Conservation (phyloP, 64 coral and sea anemone species). For the Actinia equina region DNA sequence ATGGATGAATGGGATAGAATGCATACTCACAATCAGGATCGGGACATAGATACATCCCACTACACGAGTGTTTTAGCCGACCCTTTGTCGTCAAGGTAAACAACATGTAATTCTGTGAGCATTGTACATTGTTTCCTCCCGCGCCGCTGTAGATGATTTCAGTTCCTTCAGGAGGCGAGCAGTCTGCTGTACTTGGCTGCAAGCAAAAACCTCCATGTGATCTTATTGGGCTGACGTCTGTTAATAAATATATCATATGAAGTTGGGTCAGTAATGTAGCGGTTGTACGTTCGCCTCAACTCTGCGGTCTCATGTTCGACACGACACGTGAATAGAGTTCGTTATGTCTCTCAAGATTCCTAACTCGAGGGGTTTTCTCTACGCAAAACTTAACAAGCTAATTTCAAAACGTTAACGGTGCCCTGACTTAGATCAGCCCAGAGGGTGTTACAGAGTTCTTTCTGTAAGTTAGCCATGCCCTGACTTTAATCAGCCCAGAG, state of each 20-base stretch:
- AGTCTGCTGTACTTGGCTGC: not conserved
- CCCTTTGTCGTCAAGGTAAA: conserved; percentile 9
- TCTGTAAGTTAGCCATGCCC: too few relatives aligned
- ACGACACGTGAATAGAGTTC: too few relatives aligned
- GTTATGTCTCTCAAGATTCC: too few relatives aligned
- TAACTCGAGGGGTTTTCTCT: too few relatives aligned
- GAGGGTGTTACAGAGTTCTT: too few relatives aligned
- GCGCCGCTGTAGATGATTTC: not conserved
- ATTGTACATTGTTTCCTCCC: not conserved
- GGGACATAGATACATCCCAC: conserved; percentile 10
- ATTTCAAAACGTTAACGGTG: too few relatives aligned
- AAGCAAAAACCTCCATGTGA: not conserved
- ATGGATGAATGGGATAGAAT: not conserved
- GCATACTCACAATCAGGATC: conserved; percentile 7
- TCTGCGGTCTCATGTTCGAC: too few relatives aligned
- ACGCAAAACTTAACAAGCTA: too few relatives aligned
- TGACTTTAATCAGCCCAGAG: too few relatives aligned
- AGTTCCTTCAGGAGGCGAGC: conserved; percentile 15
- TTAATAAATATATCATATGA: not conserved
- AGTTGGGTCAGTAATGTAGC: too few relatives aligned
- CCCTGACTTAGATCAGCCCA: too few relatives aligned
- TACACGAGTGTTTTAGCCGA: not conserved
- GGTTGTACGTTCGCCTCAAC: too few relatives aligned
- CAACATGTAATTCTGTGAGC: not conserved
- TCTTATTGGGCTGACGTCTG: not conserved